Base-by-base conservation (phyloP, 2,113 vertebrate species). In the Lophius piscatorius region DNA sequence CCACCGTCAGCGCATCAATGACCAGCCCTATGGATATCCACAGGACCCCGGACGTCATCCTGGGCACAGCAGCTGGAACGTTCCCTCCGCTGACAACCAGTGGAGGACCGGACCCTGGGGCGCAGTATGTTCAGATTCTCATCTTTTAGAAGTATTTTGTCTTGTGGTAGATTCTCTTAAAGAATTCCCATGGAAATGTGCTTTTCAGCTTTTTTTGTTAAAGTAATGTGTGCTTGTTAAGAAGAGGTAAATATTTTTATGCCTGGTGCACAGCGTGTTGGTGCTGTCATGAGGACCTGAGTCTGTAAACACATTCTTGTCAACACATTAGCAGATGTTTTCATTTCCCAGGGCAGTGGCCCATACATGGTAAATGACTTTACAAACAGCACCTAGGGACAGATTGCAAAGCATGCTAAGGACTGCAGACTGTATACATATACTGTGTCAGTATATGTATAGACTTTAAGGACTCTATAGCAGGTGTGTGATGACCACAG, bases 61-160 rank as follows among this genome's bases (percentile, higher is more conserved):
- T 13, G 92, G 94, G n/a, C 92, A 92, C 82, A 90, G 81, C 61
- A 88, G 76, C 66, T 92, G 92, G 89, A 91, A 93, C 18, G 88
- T 23, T 39, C 91, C 90, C 1, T 91, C 93, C 0, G 51, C 84
- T 12, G 86, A 89, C 74, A 93, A 93, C 89, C 96, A 97, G 1
- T 99, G 97, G 97, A 93, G 97, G 86, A 98, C 94, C 1, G 97
- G 97, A 76, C 97, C 95, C 1, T 99, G 97, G 97, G 96, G 97
- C 88, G 92, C 94, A 82, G 97, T 99, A 96, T 91, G 92, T 89
- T 48, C 44, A 52, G 2, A 63, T 61, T 62, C 41, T 63, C 14
- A 54, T 58, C 41, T 56, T 52, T 57, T 22, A 36, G 7, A 49
- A 23, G 1, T 34, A 17, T 44, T 59, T 31, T n/a, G 18, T 31